Evolutionary conservation across 1,140 invertebrate species (phyloP).

Genomic region (Scaptodrosophila lebanonensis): DNA sequence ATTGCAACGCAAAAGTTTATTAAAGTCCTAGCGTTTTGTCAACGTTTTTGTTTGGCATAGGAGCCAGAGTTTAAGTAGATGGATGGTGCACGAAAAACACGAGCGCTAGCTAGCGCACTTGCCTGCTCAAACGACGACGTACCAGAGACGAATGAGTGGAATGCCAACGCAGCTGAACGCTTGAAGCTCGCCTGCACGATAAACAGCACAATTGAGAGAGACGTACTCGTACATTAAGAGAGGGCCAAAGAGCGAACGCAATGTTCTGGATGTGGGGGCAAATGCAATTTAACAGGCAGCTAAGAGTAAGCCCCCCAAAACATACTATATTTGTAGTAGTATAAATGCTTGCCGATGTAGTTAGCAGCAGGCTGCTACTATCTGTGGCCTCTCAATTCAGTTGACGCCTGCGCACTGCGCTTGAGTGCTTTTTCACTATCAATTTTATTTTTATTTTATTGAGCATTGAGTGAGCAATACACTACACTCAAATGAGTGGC

Average conservation of each 20-base stretch:
- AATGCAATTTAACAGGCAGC: no score
- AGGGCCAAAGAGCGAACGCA: slow-evolving; percentile 13
- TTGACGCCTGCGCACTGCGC: slow-evolving; percentile 19
- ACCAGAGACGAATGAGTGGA: slow-evolving; percentile 71
- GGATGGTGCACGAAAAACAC: slow-evolving; percentile 66
- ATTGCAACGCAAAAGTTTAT: slow-evolving; percentile 6
- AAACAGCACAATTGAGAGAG: slow-evolving; percentile 16
- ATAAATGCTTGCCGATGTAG: no score
- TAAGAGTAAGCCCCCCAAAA: no score
- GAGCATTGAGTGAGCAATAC: no score
- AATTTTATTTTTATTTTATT: slow-evolving; percentile 7
- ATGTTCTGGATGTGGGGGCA: no score
- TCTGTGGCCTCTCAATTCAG: slow-evolving; percentile 17
- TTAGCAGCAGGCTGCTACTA: no score
- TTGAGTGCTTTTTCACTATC: slow-evolving; percentile 13
- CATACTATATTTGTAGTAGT: no score
- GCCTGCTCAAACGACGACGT: slow-evolving; percentile 51
- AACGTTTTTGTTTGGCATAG: background rate
- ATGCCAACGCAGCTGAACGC: slow-evolving; percentile 51
- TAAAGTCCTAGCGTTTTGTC: no score
- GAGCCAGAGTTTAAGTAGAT: slow-evolving; percentile 28
- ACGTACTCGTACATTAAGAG: slow-evolving; percentile 17
- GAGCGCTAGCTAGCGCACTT: slow-evolving; percentile 48
- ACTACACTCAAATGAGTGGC: no score
- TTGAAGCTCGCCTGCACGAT: slow-evolving; percentile 23